Percentiles rank a stretch among this genome's conserved stretches.
Evolutionary conservation across 2,113 vertebrate species (phyloP).

Genomic region (Oryzias woworae): DNA sequence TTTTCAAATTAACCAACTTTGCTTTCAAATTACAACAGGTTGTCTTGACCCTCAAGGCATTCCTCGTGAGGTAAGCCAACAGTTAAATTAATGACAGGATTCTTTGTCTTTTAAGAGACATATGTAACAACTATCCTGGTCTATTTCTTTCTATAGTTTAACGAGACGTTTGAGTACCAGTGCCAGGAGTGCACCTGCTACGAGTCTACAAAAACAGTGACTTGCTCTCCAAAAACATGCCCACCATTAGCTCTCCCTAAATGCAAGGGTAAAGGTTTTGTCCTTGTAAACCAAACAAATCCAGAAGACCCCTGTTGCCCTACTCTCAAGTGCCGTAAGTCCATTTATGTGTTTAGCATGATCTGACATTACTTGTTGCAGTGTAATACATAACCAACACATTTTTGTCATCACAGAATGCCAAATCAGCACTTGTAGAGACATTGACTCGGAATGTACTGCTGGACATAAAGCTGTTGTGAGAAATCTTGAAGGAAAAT

Average conservation of each 20-base stretch:
- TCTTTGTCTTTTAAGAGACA: too few species aligned
- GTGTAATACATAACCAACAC: not conserved
- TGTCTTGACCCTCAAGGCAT: slow-evolving; percentile 65
- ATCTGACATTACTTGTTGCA: not conserved
- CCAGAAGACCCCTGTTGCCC: slow-evolving; percentile 82
- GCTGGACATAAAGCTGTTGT: slow-evolving; percentile 70
- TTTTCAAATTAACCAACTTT: not conserved
- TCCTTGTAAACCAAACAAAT: slow-evolving; percentile 69
- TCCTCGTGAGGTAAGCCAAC: slow-evolving; percentile 56
- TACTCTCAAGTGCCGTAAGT: slow-evolving; percentile 83
- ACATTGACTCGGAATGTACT: slow-evolving; percentile 56
- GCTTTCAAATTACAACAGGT: slow-evolving; percentile 38
- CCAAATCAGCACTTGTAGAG: slow-evolving; percentile 76
- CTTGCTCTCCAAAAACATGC: slow-evolving; percentile 79
- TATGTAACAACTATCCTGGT: not conserved
- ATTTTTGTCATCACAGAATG: slow-evolving; percentile 76
- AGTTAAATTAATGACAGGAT: not conserved
- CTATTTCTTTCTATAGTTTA: slow-evolving; percentile 74
- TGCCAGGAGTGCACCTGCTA: slow-evolving; percentile 88
- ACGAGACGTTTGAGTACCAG: slow-evolving; percentile 82
- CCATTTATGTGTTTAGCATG: not conserved
- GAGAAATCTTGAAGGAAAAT: slow-evolving; percentile 68
- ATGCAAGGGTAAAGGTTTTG: slow-evolving; percentile 82
- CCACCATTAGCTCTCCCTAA: rapidly evolving
- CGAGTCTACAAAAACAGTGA: slow-evolving; percentile 78